Conservation (phyloP, 2,113 vertebrate genomes). For the Microcebus murinus region DNA sequence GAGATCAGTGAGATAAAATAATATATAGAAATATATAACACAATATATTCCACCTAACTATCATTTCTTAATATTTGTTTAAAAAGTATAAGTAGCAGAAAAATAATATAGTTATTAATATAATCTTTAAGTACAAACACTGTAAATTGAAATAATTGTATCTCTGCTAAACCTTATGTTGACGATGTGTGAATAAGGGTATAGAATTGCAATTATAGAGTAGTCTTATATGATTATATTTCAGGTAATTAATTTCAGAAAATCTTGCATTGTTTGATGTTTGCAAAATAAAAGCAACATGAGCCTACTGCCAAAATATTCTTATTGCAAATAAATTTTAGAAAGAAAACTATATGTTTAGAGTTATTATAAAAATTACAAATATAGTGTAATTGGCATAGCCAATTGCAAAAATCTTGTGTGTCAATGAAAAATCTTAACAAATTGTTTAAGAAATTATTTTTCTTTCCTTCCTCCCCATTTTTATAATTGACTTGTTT, state of each 20-base stretch:
- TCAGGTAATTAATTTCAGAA: background rate
- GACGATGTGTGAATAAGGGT: background rate
- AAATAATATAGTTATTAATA: background rate
- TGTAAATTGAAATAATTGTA: background rate
- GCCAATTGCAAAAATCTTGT: background rate
- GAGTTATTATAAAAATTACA: background rate
- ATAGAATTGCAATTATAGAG: background rate
- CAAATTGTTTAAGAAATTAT: background rate
- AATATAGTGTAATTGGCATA: background rate
- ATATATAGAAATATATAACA: background rate
- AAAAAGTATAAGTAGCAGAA: background rate
- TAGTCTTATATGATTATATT: background rate
- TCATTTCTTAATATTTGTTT: background rate
- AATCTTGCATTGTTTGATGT: background rate
- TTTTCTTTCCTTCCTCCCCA: background rate
- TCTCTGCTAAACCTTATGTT: background rate
- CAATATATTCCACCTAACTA: background rate
- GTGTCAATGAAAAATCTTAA: background rate
- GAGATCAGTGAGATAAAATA: background rate
- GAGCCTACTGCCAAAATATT: background rate
- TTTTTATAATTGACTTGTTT: background rate
- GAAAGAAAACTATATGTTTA: background rate
- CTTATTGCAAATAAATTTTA: background rate
- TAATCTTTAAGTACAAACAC: background rate
- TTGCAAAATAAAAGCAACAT: background rate